These are phyloP conservation scores for Catharus minimus DNA, from an alignment of 2,113 vertebrate genomes.

Conservation along the genomic window DNA sequence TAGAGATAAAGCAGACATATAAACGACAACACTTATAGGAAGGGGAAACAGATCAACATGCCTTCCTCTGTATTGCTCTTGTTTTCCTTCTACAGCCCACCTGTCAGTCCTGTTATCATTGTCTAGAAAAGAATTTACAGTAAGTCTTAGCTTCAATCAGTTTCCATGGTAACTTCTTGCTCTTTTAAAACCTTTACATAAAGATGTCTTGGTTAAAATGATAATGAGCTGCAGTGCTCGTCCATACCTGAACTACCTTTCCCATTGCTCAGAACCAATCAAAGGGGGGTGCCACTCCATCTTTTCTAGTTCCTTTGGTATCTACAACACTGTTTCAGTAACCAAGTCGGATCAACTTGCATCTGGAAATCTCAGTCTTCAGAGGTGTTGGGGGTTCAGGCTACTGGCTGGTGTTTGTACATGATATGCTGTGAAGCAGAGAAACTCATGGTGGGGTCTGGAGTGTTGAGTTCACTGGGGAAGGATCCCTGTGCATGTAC, in stretches of 20 bases:
- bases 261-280: not conserved
- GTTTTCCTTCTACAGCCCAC: constrained; percentile 41
- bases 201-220: constrained; percentile 38
- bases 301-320: not conserved
- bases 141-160: constrained; percentile 43
- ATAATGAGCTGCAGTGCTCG: not conserved
- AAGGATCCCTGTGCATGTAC: not conserved
- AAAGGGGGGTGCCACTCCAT: not conserved
- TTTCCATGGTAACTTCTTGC: constrained; percentile 54
- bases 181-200: constrained; percentile 39
- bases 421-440: not conserved
- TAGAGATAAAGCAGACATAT: not conserved
- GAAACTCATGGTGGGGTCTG: not conserved
- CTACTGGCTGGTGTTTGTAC: not conserved
- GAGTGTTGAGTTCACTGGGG: not conserved
- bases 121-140: constrained; percentile 38
- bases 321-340: not conserved
- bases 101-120: constrained; percentile 36
- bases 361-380: not conserved
- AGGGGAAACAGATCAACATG: not conserved
- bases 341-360: not conserved
- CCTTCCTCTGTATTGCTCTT: not conserved
- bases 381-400: not conserved
- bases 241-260: not conserved
- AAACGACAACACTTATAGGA: not conserved